phyloP scores from a whole-genome alignment of 2,797 vertebrate genomes.

The Limosa lapponica region DNA sequence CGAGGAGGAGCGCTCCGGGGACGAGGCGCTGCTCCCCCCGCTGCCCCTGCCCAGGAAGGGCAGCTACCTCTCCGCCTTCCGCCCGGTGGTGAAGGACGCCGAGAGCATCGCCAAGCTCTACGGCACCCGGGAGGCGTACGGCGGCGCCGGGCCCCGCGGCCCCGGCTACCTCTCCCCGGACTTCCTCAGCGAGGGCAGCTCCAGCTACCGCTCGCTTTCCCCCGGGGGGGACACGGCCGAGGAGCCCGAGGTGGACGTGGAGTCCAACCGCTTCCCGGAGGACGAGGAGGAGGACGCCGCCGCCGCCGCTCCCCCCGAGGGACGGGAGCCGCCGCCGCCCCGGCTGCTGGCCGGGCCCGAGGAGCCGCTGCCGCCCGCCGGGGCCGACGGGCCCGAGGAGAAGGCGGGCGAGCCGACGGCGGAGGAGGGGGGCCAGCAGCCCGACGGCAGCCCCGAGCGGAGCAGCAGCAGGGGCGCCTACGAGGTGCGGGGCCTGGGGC shows the following conservation, averaged over 20 bases:
- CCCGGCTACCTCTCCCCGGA: slow-evolving; percentile 90
- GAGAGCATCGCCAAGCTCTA: slow-evolving; percentile 98
- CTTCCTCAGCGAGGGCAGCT: slow-evolving; percentile 91
- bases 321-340: not conserved
- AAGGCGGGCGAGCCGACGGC: not conserved
- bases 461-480: slow-evolving; percentile 65
- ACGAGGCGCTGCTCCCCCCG: slow-evolving; percentile 72
- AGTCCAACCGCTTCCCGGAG: slow-evolving; percentile 88
- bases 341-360: not conserved
- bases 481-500: slow-evolving; percentile 62
- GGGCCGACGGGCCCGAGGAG: not conserved
- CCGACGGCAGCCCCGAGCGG: slow-evolving; percentile 66
- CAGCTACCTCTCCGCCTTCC: slow-evolving; percentile 93
- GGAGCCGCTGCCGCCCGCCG: not conserved
- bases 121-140: slow-evolving; percentile 87
- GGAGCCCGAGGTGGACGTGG: slow-evolving; percentile 94
- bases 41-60: slow-evolving; percentile 82
- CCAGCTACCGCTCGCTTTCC: slow-evolving; percentile 92
- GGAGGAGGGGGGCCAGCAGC: not conserved
- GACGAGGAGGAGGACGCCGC: slow-evolving; percentile 83
- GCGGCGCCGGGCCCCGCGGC: slow-evolving; percentile 50
- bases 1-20: slow-evolving; percentile 73
- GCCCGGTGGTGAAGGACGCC: slow-evolving; percentile 92
- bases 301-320: not conserved
- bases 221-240: slow-evolving; percentile 92